phyloP scores from a whole-genome alignment of 2,113 vertebrate species.

The Corythaeola cristata region DNA sequence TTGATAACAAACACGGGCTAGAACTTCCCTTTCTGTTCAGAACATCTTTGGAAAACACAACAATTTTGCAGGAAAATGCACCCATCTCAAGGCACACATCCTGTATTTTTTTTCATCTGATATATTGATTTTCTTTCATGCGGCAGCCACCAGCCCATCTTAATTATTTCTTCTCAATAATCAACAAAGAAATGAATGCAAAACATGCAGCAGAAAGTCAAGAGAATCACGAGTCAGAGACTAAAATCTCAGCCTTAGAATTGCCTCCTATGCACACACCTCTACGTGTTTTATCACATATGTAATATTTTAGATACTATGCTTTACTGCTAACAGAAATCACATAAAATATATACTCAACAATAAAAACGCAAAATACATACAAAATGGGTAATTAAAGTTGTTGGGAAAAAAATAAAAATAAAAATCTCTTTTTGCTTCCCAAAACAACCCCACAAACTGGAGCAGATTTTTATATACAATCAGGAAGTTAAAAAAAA shows the following conservation, averaged over 20 bases:
- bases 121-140: neutral
- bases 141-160: neutral
- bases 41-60: neutral
- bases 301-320: neutral
- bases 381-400: neutral
- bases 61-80: neutral
- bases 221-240: neutral
- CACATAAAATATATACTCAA: neutral
- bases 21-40: neutral
- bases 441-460: neutral
- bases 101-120: neutral
- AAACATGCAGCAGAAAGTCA: neutral
- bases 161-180: neutral
- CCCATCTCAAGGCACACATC: neutral
- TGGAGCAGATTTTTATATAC: neutral
- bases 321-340: neutral
- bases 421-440: neutral
- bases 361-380: neutral
- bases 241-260: neutral
- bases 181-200: neutral
- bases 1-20: neutral
- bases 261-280: neutral
- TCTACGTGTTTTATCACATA: neutral
- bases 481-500: neutral
- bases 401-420: neutral